These are phyloP conservation scores for Oenanthe melanoleuca DNA, from an alignment of 2,113 vertebrate genomes.

Conservation along the genomic window DNA sequence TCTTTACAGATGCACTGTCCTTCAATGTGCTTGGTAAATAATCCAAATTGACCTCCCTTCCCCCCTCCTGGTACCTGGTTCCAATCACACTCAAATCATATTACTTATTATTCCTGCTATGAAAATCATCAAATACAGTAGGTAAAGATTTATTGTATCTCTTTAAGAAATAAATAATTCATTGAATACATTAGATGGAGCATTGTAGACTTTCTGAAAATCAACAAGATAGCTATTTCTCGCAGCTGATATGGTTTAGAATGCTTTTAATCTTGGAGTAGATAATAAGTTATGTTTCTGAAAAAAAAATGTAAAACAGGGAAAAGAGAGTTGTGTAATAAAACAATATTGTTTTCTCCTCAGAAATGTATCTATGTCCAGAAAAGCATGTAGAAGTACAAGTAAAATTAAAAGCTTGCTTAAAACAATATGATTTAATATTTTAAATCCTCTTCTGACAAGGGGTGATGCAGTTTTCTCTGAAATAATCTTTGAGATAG, in stretches of 20 bases:
- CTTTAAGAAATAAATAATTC: constrained; percentile 76
- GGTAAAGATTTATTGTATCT: constrained; percentile 72
- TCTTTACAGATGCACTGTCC: background rate
- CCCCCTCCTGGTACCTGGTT: constrained; percentile 31
- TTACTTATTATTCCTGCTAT: constrained; percentile 71
- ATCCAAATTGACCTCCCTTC: constrained; percentile 37
- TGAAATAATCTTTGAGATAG: background rate
- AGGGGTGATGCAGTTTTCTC: background rate
- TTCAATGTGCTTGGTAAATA: background rate
- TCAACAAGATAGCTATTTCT: constrained; percentile 63
- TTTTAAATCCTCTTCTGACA: background rate
- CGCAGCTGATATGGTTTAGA: constrained; percentile 41
- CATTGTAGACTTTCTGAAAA: constrained; percentile 69
- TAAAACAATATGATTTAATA: background rate
- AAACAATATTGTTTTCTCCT: constrained; percentile 6
- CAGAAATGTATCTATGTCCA: background rate
- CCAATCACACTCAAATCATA: constrained; percentile 61
- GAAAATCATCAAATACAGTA: constrained; percentile 71
- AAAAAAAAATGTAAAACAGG: background rate
- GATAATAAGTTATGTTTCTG: constrained; percentile 63
- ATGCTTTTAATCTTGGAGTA: constrained; percentile 62
- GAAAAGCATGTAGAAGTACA: background rate
- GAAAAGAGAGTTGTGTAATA: constrained; percentile 9
- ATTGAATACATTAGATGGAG: constrained; percentile 68
- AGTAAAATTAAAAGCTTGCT: background rate